Conservation (phyloP, 1,140 invertebrate genomes). For the Bombus soroeensis region DNA sequence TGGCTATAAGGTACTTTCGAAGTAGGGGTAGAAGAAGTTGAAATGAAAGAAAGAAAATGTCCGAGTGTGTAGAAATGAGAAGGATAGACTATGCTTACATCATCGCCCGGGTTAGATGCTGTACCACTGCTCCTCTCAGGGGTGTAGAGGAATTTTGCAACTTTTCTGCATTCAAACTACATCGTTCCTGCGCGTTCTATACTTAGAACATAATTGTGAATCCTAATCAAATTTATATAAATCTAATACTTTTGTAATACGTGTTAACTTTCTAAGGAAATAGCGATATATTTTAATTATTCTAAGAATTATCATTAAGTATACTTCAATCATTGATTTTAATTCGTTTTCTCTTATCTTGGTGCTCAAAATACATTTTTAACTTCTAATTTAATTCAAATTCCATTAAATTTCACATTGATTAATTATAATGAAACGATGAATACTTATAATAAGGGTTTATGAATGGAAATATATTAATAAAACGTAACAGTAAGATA, state of each 20-base stretch:
- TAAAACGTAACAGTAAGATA: too few species aligned
- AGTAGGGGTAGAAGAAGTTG: too few species aligned
- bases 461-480: too few species aligned
- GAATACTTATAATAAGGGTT: too few species aligned
- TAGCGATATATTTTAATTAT: background rate
- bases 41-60: constrained; percentile 18
- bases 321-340: background rate
- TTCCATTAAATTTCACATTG: too few species aligned
- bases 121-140: background rate
- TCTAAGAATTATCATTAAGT: background rate
- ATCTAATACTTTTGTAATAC: background rate
- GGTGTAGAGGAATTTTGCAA: background rate
- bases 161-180: background rate
- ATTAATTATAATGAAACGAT: too few species aligned
- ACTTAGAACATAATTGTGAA: background rate
- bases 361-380: too few species aligned
- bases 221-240: background rate
- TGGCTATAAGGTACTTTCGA: background rate
- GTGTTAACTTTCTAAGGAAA: background rate
- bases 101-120: constrained; percentile 63
- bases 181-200: background rate
- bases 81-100: constrained; percentile 57
- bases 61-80: background rate
- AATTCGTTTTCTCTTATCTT: too few species aligned
- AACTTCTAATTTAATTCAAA: too few species aligned